Evolutionary conservation across 2,888 invertebrate genomes (phyloP).

Genomic region (Synergus laeviventris): DNA sequence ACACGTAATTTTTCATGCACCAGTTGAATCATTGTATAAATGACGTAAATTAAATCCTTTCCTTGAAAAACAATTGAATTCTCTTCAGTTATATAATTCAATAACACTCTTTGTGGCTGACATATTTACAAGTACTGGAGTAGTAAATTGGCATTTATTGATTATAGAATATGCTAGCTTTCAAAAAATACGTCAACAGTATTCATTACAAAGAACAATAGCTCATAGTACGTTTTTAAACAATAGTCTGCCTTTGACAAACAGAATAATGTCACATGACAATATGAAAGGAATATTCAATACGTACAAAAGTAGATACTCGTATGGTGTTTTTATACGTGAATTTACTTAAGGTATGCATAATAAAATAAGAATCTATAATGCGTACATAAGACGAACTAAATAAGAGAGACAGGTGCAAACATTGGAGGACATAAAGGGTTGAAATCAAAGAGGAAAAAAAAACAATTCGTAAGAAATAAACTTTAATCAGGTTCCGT

Average conservation of each 20-base stretch:
- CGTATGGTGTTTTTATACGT: neutral
- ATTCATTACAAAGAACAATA: neutral
- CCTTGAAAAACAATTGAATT: neutral
- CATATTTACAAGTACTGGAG: neutral
- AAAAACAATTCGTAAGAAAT: constrained; percentile 55
- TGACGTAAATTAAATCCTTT: too few species aligned
- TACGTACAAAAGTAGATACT: neutral
- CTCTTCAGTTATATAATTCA: neutral
- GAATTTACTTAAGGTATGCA: neutral
- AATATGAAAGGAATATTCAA: neutral
- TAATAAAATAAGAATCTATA: constrained; percentile 52
- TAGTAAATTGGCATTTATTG: neutral
- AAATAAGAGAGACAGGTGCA: constrained; percentile 61
- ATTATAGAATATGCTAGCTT: neutral
- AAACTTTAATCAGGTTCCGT: constrained; percentile 66
- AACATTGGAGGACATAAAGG: constrained; percentile 52
- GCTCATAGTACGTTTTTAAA: neutral
- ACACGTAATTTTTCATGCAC: too few species aligned
- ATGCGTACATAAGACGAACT: constrained; percentile 63
- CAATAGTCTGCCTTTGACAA: neutral
- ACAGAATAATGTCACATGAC: neutral
- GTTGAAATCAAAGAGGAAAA: constrained; percentile 48
- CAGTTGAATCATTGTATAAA: too few species aligned
- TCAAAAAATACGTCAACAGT: neutral
- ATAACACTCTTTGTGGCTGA: neutral